Percentiles rank a stretch among this genome's conserved stretches.
These are phyloP conservation scores for Zygogramma bicolorata DNA, from an alignment of 2,888 invertebrate genomes.

Conservation along the genomic window DNA sequence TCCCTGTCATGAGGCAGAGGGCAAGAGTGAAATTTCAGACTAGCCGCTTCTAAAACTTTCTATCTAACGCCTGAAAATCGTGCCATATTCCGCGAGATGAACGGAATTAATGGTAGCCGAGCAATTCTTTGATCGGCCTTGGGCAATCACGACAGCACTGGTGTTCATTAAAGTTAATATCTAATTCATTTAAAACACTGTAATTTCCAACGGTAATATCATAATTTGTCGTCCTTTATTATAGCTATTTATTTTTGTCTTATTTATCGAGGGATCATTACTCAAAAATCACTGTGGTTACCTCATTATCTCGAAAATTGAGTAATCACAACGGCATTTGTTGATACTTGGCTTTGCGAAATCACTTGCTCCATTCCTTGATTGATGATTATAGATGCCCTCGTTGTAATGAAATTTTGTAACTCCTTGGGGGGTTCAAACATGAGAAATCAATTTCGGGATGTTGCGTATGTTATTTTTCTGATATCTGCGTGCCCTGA, in stretches of 20 bases:
- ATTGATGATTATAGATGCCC: neutral
- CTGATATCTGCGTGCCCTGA: too few relatives aligned
- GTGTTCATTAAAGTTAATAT: conserved; percentile 57
- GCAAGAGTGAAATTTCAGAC: neutral
- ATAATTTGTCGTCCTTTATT: conserved; percentile 33
- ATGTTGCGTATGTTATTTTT: too few relatives aligned
- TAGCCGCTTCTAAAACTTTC: neutral
- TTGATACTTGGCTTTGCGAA: neutral
- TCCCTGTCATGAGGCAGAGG: neutral
- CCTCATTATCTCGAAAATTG: conserved; percentile 16
- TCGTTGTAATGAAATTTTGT: too few relatives aligned
- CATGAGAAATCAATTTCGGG: too few relatives aligned
- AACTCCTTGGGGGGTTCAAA: too few relatives aligned
- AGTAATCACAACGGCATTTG: conserved; percentile 5
- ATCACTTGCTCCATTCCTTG: neutral
- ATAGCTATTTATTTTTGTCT: conserved; percentile 29
- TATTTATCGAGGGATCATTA: conserved; percentile 14
- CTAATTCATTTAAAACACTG: conserved; percentile 56
- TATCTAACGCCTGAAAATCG: conserved; percentile 38
- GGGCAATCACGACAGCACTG: conserved; percentile 56
- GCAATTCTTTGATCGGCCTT: conserved; percentile 55
- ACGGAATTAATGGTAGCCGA: conserved; percentile 58
- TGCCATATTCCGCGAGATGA: conserved; percentile 56
- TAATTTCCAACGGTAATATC: conserved; percentile 45
- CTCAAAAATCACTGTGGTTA: conserved; percentile 16